Evolutionary conservation across 2,797 vertebrate species (phyloP).

Genomic region (Cyclura pinguis): DNA sequence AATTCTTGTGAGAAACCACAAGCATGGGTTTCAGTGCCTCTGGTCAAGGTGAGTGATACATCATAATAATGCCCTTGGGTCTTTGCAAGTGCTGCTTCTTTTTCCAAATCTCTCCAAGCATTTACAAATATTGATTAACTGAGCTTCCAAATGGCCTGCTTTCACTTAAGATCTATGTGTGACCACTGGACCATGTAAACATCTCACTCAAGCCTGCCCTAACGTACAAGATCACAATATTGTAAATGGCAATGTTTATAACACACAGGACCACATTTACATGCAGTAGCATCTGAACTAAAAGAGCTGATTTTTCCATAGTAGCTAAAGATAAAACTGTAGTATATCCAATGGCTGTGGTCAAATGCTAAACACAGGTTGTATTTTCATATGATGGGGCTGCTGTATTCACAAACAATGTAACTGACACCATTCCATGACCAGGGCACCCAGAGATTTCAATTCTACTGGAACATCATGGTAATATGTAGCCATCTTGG

Average conservation of each 20-base stretch:
- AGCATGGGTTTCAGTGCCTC: neutral
- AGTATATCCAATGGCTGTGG: neutral
- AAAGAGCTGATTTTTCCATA: constrained; percentile 2
- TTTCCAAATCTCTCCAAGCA: constrained; percentile 6
- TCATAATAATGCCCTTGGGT: constrained; percentile 7
- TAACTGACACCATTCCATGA: neutral
- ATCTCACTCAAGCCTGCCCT: constrained; percentile 17
- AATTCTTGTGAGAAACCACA: neutral
- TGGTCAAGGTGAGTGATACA: constrained; percentile 2
- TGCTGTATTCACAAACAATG: neutral
- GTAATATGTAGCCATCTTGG: neutral
- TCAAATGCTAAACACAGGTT: neutral
- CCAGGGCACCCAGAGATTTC: neutral
- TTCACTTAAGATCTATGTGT: constrained; percentile 24
- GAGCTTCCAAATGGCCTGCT: constrained; percentile 23
- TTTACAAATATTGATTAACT: constrained; percentile 36
- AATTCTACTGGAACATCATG: neutral
- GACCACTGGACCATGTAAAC: constrained; percentile 18
- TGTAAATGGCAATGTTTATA: constrained; percentile 15
- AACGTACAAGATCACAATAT: constrained; percentile 1
- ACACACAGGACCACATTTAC: constrained; percentile 4
- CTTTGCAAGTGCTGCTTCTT: neutral
- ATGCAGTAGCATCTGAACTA: constrained; percentile 1
- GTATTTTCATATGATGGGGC: neutral
- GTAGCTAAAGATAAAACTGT: neutral